Evolutionary conservation across 2,797 vertebrate genomes (phyloP).

Genomic region (Lophius americanus): DNA sequence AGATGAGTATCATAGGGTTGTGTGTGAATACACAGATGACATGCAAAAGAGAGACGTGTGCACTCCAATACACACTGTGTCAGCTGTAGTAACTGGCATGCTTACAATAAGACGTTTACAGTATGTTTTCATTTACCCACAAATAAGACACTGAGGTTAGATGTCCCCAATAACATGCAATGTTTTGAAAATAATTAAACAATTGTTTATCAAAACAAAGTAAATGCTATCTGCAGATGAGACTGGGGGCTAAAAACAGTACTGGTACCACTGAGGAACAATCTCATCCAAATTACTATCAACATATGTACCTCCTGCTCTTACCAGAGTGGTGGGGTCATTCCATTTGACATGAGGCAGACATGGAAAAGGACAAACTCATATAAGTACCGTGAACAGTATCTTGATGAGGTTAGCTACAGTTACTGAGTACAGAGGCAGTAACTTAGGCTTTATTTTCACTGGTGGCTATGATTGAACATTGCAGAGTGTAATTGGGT

Average conservation of each 20-base stretch:
- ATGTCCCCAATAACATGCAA: constrained; percentile 53
- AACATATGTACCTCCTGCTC: constrained; percentile 99
- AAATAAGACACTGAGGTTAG: constrained; percentile 24
- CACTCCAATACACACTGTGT: constrained; percentile 14
- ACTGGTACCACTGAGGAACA: constrained; percentile 47
- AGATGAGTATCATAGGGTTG: constrained; percentile 59
- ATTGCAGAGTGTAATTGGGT: constrained; percentile 40
- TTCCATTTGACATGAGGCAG: constrained; percentile 96
- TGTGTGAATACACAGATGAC: constrained; percentile 82
- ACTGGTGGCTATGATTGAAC: constrained; percentile 31
- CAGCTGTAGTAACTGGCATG: constrained; percentile 45
- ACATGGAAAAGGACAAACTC: constrained; percentile 95
- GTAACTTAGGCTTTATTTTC: constrained; percentile 42
- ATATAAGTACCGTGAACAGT: constrained; percentile 89
- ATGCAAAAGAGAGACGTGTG: constrained; percentile 81
- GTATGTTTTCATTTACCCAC: constrained; percentile 17
- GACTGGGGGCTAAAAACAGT: constrained; percentile 26
- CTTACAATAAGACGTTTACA: constrained; percentile 27
- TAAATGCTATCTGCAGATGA: constrained; percentile 3
- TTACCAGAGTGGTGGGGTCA: constrained; percentile 97
- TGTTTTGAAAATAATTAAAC: constrained; percentile 24
- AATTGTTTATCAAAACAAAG: background rate
- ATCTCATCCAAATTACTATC: constrained; percentile 57
- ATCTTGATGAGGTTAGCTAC: constrained; percentile 45
- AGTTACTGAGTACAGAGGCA: constrained; percentile 29